Evolutionary conservation across 2,888 invertebrate genomes (phyloP), one percentile per base, ranked within the genome.

Genomic region (Pollenia angustigena): DNA sequence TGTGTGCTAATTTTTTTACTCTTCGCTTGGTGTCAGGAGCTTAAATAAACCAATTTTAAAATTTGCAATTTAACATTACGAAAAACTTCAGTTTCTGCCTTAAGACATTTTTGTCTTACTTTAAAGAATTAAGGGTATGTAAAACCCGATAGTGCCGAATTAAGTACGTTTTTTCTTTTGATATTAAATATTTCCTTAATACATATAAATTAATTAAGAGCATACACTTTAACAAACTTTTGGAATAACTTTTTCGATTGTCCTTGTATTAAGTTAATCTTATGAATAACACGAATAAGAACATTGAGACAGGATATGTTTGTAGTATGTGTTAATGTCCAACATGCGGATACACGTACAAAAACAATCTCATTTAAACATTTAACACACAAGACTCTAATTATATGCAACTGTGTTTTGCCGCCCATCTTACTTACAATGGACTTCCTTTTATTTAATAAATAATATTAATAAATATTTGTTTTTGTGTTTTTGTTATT

Each of bases 371-470:
- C 58, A 58, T 69, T 75, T 64, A 52, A 14, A 23, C 16, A 16
- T 71, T 44, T 83, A 64, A 69, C 62, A 62, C 69, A 81, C 56
- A 58, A 52, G 40, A 58, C 78, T n/a, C 12, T 52, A 52, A 66
- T 72, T 79, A 66, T 68, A 50, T 80, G 18, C 64, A 54, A 58
- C 52, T 16, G 11, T 56, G 7, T 40, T 52, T 81, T 69, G 75
- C 52, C 66, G 56, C 42, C 50, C 54, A 40, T 60, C 32, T 52
- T 42, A 23, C 72, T 2, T 56, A 75, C 48, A 75, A 69, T 75
- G 42, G 52, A 32, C 6, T n/a, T 64, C 71, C 54, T 69, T 69
- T 85, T 81, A 71, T 71, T 81, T 62, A 64, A 42, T n/a, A 69
- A 58, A 71, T 32, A 32, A 32, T 32, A 58, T 81, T 64, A 75